phyloP scores from a whole-genome alignment of 2,888 invertebrate genomes.

The Meandrusa payeni region DNA sequence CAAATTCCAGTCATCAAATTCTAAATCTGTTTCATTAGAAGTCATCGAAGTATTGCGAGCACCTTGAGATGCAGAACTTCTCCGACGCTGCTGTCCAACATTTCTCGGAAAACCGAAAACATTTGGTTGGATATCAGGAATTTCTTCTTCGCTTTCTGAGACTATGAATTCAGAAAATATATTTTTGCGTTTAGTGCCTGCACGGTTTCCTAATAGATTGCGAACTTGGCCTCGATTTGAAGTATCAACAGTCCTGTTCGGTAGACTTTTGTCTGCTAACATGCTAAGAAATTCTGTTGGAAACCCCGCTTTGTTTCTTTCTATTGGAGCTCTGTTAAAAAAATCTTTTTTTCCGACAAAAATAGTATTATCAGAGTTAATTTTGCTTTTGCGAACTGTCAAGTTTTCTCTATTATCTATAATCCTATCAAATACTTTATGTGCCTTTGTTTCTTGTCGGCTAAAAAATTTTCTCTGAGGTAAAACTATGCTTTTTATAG shows the following conservation, averaged over 20 bases:
- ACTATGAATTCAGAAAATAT: slow-evolving; percentile 60
- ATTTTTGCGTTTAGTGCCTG: slow-evolving; percentile 53
- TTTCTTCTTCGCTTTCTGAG: slow-evolving; percentile 66
- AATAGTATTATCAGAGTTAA: slow-evolving; percentile 42
- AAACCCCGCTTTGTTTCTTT: slow-evolving; percentile 47
- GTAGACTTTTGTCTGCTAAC: slow-evolving; percentile 49
- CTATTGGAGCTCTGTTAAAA: slow-evolving; percentile 43
- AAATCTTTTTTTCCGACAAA: slow-evolving; percentile 47
- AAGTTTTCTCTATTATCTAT: slow-evolving; percentile 47
- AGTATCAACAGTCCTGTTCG: slow-evolving; percentile 49
- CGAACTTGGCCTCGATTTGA: slow-evolving; percentile 40
- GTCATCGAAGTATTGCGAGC: slow-evolving; percentile 43
- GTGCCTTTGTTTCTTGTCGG: slow-evolving; percentile 48
- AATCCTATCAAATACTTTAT: slow-evolving; percentile 47
- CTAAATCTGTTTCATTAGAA: slow-evolving; percentile 56
- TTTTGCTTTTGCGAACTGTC: slow-evolving; percentile 40
- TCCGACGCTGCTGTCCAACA: slow-evolving; percentile 31
- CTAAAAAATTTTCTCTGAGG: slow-evolving; percentile 60
- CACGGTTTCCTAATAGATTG: slow-evolving; percentile 53
- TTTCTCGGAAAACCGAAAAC: slow-evolving; percentile 51
- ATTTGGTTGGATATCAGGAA: slow-evolving; percentile 55
- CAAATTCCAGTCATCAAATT: slow-evolving; percentile 64
- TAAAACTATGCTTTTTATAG: slow-evolving; percentile 62
- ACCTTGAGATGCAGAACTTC: slow-evolving; percentile 35
- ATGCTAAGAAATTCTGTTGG: slow-evolving; percentile 50